Evolutionary conservation across 2,797 vertebrate genomes (phyloP).

Genomic region (Picus viridis): DNA sequence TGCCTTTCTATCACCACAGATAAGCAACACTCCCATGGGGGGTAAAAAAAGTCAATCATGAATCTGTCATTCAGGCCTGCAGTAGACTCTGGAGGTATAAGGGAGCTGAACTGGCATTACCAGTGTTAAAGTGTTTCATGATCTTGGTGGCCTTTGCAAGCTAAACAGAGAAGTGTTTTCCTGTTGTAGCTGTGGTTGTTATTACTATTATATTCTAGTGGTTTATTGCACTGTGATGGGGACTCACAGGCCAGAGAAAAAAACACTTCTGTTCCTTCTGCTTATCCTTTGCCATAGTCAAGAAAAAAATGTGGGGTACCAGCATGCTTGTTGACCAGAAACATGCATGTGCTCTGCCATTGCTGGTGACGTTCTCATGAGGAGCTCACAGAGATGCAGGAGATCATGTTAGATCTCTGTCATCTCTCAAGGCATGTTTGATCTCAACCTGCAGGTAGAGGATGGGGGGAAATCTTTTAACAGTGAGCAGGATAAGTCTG

Average conservation of each 20-base stretch:
- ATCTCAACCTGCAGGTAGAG: background rate
- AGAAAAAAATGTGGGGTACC: rapidly evolving
- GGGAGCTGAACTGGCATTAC: background rate
- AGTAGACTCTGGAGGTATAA: background rate
- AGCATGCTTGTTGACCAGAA: background rate
- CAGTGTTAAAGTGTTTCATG: rapidly evolving
- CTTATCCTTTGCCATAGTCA: background rate
- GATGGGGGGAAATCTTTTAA: background rate
- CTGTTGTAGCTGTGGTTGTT: background rate
- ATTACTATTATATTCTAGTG: background rate
- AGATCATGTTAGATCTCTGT: background rate
- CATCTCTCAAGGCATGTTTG: background rate
- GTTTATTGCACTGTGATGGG: background rate
- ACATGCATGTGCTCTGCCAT: background rate
- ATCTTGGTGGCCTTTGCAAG: background rate
- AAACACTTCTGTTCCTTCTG: rapidly evolving
- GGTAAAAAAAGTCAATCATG: rapidly evolving
- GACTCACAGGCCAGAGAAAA: background rate
- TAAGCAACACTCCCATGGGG: background rate
- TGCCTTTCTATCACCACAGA: rapidly evolving
- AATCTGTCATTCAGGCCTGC: background rate
- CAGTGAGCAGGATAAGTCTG: background rate
- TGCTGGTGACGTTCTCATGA: rapidly evolving
- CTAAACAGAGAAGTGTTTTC: background rate
- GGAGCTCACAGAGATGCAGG: rapidly evolving